A percentile compares a stretch with the other conserved stretches of the same genome.
These are phyloP conservation scores for Oscheius sp. DNA, from an alignment of 1,140 invertebrate genomes.

Conservation along the genomic window DNA sequence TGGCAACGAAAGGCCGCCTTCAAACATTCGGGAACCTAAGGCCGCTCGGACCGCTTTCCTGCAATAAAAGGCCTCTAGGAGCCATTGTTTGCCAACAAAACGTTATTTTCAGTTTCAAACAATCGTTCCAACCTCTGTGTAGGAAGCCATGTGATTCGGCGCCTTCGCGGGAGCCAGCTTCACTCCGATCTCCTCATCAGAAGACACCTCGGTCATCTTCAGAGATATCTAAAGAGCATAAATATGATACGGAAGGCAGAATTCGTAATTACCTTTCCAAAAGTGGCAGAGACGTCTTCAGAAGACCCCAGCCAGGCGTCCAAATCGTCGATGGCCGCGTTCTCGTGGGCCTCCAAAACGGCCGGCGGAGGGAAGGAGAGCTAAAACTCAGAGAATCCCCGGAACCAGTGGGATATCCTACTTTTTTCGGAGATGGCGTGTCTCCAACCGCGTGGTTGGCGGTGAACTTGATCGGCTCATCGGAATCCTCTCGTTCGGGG, in stretches of 20 bases:
- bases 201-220: constrained; percentile 6
- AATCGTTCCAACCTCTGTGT: not conserved
- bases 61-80: too few relatives aligned
- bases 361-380: not conserved
- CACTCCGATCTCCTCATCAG: constrained; percentile 28
- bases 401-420: not conserved
- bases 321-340: constrained; percentile 27
- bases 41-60: too few relatives aligned
- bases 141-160: too few relatives aligned
- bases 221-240: not conserved
- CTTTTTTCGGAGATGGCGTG: not conserved
- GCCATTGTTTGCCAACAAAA: not conserved
- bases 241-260: not conserved
- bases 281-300: not conserved
- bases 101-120: not conserved
- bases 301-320: constrained; percentile 23
- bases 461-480: not conserved
- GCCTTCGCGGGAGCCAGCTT: constrained; percentile 1
- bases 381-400: not conserved
- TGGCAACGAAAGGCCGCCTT: too few relatives aligned
- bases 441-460: not conserved
- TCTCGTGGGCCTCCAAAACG: not conserved
- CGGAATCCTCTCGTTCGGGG: not conserved
- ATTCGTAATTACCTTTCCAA: not conserved
- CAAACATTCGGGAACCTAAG: too few relatives aligned